These are phyloP conservation scores for Chymomyza fuscimana DNA, from an alignment of 2,888 invertebrate species.

Conservation along the genomic window DNA sequence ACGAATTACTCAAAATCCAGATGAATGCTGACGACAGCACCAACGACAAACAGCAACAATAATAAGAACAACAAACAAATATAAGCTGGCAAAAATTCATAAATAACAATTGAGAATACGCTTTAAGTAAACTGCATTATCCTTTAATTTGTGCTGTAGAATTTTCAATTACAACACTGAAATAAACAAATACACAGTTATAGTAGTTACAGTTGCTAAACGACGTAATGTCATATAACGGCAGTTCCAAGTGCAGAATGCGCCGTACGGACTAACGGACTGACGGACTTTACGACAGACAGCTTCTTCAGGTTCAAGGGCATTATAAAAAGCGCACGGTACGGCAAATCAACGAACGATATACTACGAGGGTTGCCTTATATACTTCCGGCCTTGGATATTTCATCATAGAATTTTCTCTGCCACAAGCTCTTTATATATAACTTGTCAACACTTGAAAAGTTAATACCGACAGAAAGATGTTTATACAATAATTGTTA, in stretches of 20 bases:
- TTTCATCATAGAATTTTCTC: no score
- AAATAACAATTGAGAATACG: slow-evolving; percentile 44
- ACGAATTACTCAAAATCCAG: slow-evolving; percentile 2
- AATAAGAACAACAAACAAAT: slow-evolving; percentile 11
- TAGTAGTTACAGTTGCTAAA: slow-evolving; percentile 13
- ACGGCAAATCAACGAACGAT: neutral
- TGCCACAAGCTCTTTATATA: no score
- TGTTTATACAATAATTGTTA: no score
- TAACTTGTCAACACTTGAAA: no score
- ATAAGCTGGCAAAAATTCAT: slow-evolving; percentile 18
- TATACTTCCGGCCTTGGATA: neutral
- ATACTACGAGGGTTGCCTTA: neutral
- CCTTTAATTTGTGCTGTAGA: slow-evolving; percentile 60
- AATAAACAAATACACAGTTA: slow-evolving; percentile 2
- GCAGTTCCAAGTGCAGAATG: slow-evolving; percentile 13
- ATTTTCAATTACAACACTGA: slow-evolving; percentile 48
- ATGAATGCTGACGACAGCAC: neutral
- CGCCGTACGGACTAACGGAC: slow-evolving; percentile 1
- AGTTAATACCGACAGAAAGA: no score
- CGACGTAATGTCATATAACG: slow-evolving; percentile 11
- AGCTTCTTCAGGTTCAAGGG: slow-evolving; percentile 75
- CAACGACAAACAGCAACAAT: neutral
- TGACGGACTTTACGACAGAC: neutral
- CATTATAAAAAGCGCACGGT: slow-evolving; percentile 30
- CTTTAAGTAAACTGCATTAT: slow-evolving; percentile 55